Conservation (phyloP, 1,140 invertebrate genomes). For the Drosophila nigromelanica region DNA sequence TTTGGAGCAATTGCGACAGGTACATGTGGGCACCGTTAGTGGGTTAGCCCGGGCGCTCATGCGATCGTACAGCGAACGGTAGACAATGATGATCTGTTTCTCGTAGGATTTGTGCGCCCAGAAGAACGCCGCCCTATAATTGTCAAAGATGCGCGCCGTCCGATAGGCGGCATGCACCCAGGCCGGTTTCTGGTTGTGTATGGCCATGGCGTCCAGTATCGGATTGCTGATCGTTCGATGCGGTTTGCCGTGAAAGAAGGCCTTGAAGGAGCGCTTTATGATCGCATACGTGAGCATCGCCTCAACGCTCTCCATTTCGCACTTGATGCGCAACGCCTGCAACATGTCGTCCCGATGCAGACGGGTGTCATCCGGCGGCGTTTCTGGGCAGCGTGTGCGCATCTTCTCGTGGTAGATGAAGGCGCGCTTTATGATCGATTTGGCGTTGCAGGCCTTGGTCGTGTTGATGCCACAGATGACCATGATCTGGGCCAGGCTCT, state of each 20-base stretch:
- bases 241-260: slow-evolving; percentile 67
- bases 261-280: slow-evolving; percentile 69
- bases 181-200: slow-evolving; percentile 50
- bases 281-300: slow-evolving; percentile 67
- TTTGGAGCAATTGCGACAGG: slow-evolving; percentile 48
- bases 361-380: slow-evolving; percentile 11
- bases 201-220: slow-evolving; percentile 51
- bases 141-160: slow-evolving; percentile 65
- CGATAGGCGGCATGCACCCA: slow-evolving; percentile 65
- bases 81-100: slow-evolving; percentile 60
- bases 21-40: slow-evolving; percentile 40
- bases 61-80: slow-evolving; percentile 48
- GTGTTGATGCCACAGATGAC: slow-evolving; percentile 66
- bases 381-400: slow-evolving; percentile 33
- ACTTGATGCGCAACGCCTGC: slow-evolving; percentile 62
- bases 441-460: slow-evolving; percentile 50
- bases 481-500: slow-evolving; percentile 63
- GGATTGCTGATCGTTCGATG: slow-evolving; percentile 57
- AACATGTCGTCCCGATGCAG: slow-evolving; percentile 65
- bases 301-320: slow-evolving; percentile 64
- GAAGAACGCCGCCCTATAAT: slow-evolving; percentile 63
- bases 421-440: slow-evolving; percentile 62
- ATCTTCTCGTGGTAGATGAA: slow-evolving; percentile 66
- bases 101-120: slow-evolving; percentile 72
- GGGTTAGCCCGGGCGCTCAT: slow-evolving; percentile 58